Evolutionary conservation across 2,797 vertebrate genomes (phyloP), one percentile per base, ranked within the genome.

Genomic region (Rhinogobio ventralis): DNA sequence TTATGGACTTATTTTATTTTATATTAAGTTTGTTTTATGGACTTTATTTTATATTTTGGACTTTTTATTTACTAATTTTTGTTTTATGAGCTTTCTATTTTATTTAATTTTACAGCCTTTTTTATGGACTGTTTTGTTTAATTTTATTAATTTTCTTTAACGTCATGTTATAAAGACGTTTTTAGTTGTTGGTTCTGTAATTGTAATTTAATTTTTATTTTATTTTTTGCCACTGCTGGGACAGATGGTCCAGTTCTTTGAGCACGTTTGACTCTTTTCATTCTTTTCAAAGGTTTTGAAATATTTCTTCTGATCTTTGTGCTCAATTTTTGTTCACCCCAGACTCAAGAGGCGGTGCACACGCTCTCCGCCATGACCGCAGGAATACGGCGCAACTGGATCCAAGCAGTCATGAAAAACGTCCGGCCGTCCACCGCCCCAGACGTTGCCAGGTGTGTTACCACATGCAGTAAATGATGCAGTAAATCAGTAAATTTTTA

Each of bases 381-480:
- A 51, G 96, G 96, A 10, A 96, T 96, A 84, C 94, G 96, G 1
- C 93, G 95, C 88, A 96, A 96, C 93, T 96, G 96, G 96, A 96
- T 96, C 90, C 95, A 96, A 90, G 96, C 95, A 0, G 93, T 96
- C 49, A 94, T 96, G 94, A 96, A 96, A 92, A 96, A 96, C 53
- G 94, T 96, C 74, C 90, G 95, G 85, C 95, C 95, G 11, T 96
- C 96, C 84, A 95, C 92, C 3, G 95, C 95, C 13, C 96, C 95
- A 4, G 95, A 96, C 66, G 95, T 96, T 69, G 94, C 96, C 2
- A 96, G 96, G 96, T 96, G 46, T 80, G 93, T 74, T 60, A 8
- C 30, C n/a, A 19, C 36, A 5, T 23, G n/a, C n/a, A n/a, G n/a
- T n/a, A n/a, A n/a, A 7, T 36, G n/a, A 64, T 20, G 36, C 19